Percentiles rank a stretch among this genome's conserved stretches.
phyloP scores from a whole-genome alignment of 2,888 invertebrate species.

The Buathra laborator region DNA sequence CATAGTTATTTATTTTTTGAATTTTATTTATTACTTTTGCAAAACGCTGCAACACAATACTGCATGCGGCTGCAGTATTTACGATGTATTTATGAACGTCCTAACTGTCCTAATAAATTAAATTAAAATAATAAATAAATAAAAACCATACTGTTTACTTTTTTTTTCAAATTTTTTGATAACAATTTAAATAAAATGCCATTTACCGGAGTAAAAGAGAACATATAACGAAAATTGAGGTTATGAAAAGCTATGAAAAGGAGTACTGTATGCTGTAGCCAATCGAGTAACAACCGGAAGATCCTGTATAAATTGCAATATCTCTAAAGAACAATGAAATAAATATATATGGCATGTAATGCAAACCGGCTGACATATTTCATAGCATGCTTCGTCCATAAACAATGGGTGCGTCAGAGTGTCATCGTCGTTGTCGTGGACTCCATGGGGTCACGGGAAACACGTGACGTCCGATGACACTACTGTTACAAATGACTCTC shows the following conservation, averaged over 20 bases:
- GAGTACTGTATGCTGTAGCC: background rate
- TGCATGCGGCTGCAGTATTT: too few species aligned
- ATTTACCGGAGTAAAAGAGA: background rate
- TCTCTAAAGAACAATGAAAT: conserved; percentile 12
- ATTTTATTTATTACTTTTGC: too few species aligned
- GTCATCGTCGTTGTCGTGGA: conserved; percentile 30
- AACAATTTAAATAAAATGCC: too few species aligned
- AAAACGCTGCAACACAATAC: too few species aligned
- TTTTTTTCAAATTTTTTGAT: too few species aligned
- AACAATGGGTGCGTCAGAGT: conserved; percentile 21
- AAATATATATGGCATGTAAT: conserved; percentile 36
- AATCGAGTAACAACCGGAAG: background rate
- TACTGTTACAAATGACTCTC: conserved; percentile 69
- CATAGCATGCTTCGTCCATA: conserved; percentile 38
- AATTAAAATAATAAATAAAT: too few species aligned
- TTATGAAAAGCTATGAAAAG: background rate
- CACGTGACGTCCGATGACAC: conserved; percentile 70
- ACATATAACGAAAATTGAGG: background rate
- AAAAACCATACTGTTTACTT: too few species aligned
- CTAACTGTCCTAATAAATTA: too few species aligned
- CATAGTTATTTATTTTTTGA: background rate
- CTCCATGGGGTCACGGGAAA: conserved; percentile 36
- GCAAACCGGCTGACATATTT: conserved; percentile 70
- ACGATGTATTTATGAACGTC: too few species aligned
- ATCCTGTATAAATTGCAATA: background rate